A percentile compares a stretch with the other conserved stretches of the same genome.
Evolutionary conservation across 2,113 vertebrate species (phyloP).

Genomic region (Hystrix brachyura): DNA sequence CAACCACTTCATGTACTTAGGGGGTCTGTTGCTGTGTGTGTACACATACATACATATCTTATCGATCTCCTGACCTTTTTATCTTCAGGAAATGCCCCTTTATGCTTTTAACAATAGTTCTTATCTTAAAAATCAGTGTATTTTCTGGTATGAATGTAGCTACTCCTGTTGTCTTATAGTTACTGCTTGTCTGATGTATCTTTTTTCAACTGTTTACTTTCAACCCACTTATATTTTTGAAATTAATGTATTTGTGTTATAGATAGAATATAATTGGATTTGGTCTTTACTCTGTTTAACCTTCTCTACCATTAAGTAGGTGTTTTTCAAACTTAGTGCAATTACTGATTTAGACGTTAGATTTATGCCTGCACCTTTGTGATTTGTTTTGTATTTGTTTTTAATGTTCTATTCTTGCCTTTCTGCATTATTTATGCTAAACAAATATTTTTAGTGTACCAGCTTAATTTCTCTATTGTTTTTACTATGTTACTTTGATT

Average conservation of each 20-base stretch:
- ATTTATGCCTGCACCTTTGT: neutral
- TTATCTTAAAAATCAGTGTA: neutral
- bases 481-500: neutral
- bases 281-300: neutral
- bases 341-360: neutral
- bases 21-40: neutral
- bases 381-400: slow-evolving; percentile 8
- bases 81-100: neutral
- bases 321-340: neutral
- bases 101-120: neutral
- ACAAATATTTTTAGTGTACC: neutral
- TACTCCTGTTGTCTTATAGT: neutral
- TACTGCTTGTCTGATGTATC: neutral
- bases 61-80: neutral
- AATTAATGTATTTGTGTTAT: neutral
- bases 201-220: neutral
- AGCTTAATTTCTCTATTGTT: neutral
- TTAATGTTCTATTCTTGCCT: neutral
- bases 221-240: neutral
- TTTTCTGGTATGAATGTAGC: neutral
- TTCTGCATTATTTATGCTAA: neutral
- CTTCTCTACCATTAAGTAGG: neutral
- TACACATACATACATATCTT: neutral
- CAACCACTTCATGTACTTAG: neutral
- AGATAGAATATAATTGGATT: neutral